phyloP scores from a whole-genome alignment of 2,888 invertebrate species.

The Nephrotoma guestfalica region DNA sequence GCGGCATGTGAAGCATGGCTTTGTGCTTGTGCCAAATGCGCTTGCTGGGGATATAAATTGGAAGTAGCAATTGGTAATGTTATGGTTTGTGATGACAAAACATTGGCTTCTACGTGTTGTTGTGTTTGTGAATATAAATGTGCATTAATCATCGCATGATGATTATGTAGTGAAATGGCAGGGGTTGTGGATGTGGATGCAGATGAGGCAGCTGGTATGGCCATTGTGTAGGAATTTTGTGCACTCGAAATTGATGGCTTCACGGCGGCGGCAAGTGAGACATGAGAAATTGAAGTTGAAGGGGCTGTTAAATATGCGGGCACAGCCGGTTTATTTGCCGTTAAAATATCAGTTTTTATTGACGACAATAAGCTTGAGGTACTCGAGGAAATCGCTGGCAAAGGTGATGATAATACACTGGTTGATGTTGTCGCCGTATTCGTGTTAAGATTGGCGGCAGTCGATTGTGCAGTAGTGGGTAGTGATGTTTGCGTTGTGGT shows the following conservation, averaged over 20 bases:
- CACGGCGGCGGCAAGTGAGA: slow-evolving; percentile 12
- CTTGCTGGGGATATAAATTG: slow-evolving; percentile 1
- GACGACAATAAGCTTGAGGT: background rate
- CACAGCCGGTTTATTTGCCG: slow-evolving; percentile 7
- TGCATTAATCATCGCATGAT: slow-evolving; percentile 15
- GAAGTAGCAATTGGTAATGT: background rate
- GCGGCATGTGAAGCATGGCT: slow-evolving; percentile 32
- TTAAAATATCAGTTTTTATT: slow-evolving; percentile 2
- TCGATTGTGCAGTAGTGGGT: slow-evolving; percentile 3
- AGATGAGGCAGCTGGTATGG: slow-evolving; percentile 13
- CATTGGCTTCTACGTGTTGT: background rate
- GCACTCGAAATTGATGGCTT: background rate
- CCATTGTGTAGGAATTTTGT: slow-evolving; percentile 12
- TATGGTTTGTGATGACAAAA: background rate
- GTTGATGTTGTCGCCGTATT: slow-evolving; percentile 9
- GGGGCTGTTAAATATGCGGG: slow-evolving; percentile 14
- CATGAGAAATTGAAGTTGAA: background rate
- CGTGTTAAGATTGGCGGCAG: background rate
- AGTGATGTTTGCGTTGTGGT: slow-evolving; percentile 5
- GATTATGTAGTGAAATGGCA: slow-evolving; percentile 17
- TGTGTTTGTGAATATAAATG: background rate
- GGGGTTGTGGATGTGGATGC: slow-evolving; percentile 13
- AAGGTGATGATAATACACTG: background rate
- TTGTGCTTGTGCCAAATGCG: slow-evolving; percentile 15
- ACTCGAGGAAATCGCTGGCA: background rate